A percentile compares a stretch with the other conserved stretches of the same genome.
Conservation (phyloP, 2,113 vertebrate genomes). For the Vulpes lagopus region DNA sequence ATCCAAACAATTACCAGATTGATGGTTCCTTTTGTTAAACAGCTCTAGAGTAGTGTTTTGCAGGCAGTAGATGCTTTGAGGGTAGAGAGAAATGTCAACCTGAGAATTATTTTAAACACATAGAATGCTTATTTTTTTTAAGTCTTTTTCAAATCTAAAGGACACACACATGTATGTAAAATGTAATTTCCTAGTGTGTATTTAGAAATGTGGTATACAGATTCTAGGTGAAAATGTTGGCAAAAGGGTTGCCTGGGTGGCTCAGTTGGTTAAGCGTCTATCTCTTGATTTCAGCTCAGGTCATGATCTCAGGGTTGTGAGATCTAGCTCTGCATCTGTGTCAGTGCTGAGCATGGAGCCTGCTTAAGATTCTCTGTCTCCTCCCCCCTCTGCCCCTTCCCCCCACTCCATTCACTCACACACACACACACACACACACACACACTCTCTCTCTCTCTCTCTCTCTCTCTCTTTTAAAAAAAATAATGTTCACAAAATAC, state of each 20-base stretch:
- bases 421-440: no score
- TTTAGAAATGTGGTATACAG: conserved; percentile 3
- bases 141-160: conserved; percentile 20
- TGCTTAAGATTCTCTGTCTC: neutral
- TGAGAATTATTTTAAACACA: conserved; percentile 23
- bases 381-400: neutral
- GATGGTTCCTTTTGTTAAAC: neutral
- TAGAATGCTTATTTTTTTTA: conserved; percentile 33
- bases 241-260: neutral
- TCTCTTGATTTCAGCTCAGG: neutral
- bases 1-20: neutral
- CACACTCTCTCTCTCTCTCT: neutral
- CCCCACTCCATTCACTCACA: neutral
- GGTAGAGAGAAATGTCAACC: neutral
- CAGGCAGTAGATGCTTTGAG: neutral
- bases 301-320: neutral
- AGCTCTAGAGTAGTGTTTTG: neutral
- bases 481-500: neutral
- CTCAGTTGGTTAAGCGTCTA: neutral
- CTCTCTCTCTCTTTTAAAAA: neutral
- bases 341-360: neutral
- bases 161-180: neutral
- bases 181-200: conserved; percentile 30
- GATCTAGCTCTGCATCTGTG: neutral
- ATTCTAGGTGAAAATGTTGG: neutral